Percentiles rank a stretch among this genome's conserved stretches.
phyloP scores from a whole-genome alignment of 37 sponge, comb jelly and placozoan species.

The Chondrosia reniformis region DNA sequence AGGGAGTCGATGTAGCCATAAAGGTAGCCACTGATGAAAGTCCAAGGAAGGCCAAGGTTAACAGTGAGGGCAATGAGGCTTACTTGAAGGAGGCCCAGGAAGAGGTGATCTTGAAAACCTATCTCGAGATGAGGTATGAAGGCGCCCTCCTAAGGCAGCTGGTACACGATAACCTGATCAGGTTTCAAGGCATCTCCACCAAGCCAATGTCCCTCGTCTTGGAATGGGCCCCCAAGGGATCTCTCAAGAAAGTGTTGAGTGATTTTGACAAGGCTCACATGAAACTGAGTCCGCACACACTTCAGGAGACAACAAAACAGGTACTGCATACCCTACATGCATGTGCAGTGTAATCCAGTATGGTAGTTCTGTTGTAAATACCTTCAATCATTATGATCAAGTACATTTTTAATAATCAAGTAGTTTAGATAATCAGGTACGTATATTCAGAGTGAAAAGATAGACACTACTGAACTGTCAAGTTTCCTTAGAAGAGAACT shows the following conservation, averaged over 20 bases:
- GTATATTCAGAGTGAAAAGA: not conserved
- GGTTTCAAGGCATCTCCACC: constrained; percentile 70
- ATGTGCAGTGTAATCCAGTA: not conserved
- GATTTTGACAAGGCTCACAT: constrained; percentile 60
- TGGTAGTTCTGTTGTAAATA: not conserved
- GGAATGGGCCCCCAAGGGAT: constrained; percentile 84
- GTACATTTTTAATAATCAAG: not conserved
- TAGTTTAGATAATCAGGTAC: not conserved
- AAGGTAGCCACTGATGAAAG: constrained; percentile 47
- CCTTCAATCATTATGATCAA: not conserved
- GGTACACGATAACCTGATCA: constrained; percentile 64
- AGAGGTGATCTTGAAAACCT: not conserved
- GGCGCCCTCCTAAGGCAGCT: constrained; percentile 66
- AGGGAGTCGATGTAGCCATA: constrained; percentile 75
- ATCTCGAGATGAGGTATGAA: constrained; percentile 61
- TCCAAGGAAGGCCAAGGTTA: not conserved
- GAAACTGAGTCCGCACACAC: constrained; percentile 49
- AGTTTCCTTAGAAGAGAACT: not conserved
- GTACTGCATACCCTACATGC: constrained; percentile 1
- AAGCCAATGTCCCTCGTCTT: constrained; percentile 78
- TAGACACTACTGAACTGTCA: not conserved
- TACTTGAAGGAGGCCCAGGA: constrained; percentile 41
- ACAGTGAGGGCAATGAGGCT: constrained; percentile 42
- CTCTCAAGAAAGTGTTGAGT: constrained; percentile 47
- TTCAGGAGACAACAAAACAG: constrained; percentile 65